Evolutionary conservation across 2,113 vertebrate genomes (phyloP), one percentile per base, ranked within the genome.

Genomic region (Labrus mixtus): DNA sequence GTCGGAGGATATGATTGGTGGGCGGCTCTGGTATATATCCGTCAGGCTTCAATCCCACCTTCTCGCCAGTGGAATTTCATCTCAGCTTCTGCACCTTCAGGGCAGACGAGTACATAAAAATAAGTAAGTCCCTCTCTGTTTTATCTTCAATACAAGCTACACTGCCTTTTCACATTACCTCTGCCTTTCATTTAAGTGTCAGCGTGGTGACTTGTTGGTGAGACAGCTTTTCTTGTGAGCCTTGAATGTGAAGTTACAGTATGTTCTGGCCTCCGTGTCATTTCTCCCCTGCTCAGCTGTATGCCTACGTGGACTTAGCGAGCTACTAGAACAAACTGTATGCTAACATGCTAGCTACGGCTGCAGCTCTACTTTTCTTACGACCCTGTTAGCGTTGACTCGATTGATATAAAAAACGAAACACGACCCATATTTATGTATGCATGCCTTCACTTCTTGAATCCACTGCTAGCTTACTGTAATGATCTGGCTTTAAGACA

Each of bases 51-150:
- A 82, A 81, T 90, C 87, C 92, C 89, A 94, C 91, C 93, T 93
- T 94, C 94, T 95, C 94, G 94, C 95, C 95, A 95, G 93, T 94
- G 93, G 95, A 95, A 93, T 95, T 96, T 94, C 92, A 95, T 91
- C 90, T 92, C 91, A 94, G 95, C 90, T 95, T 93, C 95, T 96
- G 95, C 94, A 95, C 95, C 95, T 93, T 90, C 88, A 92, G 93
- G 93, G 95, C 94, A 93, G 91, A 95, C 93, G 90, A 94, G 95
- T 91, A 92, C 92, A 94, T 82, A 92, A 93, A 90, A 94, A 88
- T 85, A 95, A 96, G 96, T 97, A 93, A 96, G 95, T 95, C 73
- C 17, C 70, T 43, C 20, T 11, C 36, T 0, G 4, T 75, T 66
- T 76, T 11, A 7, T 60, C 10, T 10, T 19, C 1, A 25, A 17